A percentile compares a stretch with the other conserved stretches of the same genome.
Conservation (phyloP, 2,797 vertebrate species). For the Rallus crepitans region DNA sequence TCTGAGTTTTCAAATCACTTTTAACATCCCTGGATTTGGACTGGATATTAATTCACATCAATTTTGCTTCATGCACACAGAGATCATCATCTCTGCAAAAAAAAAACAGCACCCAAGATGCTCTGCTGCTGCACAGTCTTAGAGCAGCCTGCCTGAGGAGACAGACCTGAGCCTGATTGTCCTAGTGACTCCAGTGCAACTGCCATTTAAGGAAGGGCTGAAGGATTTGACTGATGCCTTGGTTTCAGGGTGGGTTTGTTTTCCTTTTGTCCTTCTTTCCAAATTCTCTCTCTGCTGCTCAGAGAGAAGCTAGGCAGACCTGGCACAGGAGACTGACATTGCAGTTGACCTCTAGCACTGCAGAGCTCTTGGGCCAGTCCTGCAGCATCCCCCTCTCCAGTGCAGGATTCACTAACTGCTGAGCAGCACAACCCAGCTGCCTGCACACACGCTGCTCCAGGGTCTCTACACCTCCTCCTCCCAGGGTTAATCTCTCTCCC, state of each 20-base stretch:
- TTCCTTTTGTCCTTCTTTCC: background rate
- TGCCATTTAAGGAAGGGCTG: background rate
- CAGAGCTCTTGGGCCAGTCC: background rate
- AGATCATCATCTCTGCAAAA: too few relatives aligned
- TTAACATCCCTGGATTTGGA: background rate
- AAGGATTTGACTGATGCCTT: background rate
- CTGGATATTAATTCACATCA: background rate
- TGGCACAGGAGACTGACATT: background rate
- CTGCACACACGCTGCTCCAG: background rate
- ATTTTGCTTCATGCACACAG: background rate
- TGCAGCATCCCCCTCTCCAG: background rate
- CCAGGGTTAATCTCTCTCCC: background rate
- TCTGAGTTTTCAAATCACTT: background rate
- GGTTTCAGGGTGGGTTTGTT: background rate
- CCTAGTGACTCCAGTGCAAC: background rate
- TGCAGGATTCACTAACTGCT: background rate
- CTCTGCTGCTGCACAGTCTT: background rate
- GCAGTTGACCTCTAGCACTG: background rate
- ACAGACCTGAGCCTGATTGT: accelerated
- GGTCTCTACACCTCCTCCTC: background rate
- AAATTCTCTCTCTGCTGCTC: background rate
- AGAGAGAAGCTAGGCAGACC: background rate
- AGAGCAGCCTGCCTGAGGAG: too few relatives aligned
- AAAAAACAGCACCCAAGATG: background rate
- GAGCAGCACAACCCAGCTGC: background rate